Conservation (phyloP, 2,797 vertebrate genomes). For the Ctenopoma kingsleyae region DNA sequence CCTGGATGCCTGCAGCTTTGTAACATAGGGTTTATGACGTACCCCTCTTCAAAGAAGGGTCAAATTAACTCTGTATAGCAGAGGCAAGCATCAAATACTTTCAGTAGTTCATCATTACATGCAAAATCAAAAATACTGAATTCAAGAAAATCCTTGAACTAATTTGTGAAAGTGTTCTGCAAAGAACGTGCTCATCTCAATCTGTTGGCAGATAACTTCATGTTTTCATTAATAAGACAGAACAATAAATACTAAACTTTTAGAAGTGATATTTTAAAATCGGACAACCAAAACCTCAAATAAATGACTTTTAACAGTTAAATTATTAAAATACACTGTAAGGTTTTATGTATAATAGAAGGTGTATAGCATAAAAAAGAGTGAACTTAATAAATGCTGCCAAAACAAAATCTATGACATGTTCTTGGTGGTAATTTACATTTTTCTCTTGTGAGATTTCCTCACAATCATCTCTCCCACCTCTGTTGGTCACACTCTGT, state of each 20-base stretch:
- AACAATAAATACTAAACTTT: not conserved
- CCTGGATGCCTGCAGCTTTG: too few species aligned
- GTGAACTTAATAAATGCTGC: not conserved
- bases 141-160: too few species aligned
- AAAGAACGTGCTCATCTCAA: too few species aligned
- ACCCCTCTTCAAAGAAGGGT: too few species aligned
- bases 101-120: too few species aligned
- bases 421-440: not conserved
- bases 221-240: too few species aligned
- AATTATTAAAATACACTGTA: not conserved
- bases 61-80: too few species aligned
- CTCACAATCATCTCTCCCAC: slow-evolving; percentile 18
- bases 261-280: not conserved
- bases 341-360: not conserved
- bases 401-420: not conserved
- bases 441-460: not conserved
- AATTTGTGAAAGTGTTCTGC: too few species aligned
- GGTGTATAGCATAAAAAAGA: not conserved
- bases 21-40: too few species aligned
- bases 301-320: not conserved
- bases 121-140: too few species aligned
- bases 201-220: not conserved
- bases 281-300: not conserved
- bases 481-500: slow-evolving; percentile 12
- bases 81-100: too few species aligned